phyloP scores from a whole-genome alignment of 2,797 vertebrate genomes.

The Dicrostonyx torquatus region DNA sequence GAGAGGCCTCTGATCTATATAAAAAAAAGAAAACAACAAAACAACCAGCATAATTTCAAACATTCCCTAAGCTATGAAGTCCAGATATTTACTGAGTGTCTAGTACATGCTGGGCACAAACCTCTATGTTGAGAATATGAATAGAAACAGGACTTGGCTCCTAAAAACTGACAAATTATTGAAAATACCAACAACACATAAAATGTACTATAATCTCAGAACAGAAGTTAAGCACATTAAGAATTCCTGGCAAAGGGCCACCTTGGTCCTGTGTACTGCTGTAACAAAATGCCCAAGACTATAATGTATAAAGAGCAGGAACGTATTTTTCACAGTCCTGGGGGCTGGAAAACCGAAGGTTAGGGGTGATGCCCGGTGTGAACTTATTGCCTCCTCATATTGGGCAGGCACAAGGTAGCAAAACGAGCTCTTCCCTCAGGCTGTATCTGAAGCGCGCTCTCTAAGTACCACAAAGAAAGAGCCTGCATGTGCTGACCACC shows the following conservation, averaged over 20 bases:
- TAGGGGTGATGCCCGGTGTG: not conserved
- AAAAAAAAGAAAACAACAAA: not conserved
- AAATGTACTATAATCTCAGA: not conserved
- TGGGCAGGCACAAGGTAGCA: not conserved
- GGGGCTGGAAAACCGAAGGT: not conserved
- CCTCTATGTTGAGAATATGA: not conserved
- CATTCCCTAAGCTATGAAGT: not conserved
- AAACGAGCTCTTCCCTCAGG: not conserved
- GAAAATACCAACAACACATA: not conserved
- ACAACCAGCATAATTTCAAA: not conserved
- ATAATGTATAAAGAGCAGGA: not conserved
- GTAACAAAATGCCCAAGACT: not conserved
- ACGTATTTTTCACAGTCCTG: not conserved
- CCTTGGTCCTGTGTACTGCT: not conserved
- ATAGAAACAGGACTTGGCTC: not conserved
- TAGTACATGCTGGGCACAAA: not conserved
- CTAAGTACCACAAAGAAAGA: not conserved
- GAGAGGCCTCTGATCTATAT: not conserved
- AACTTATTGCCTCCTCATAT: not conserved
- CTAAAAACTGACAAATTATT: not conserved
- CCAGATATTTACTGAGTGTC: not conserved
- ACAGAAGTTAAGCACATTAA: constrained; percentile 8
- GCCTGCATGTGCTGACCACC: not conserved
- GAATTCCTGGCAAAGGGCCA: not conserved
- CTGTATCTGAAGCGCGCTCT: not conserved